A percentile compares a stretch with the other conserved stretches of the same genome.
Conservation (phyloP, 2,113 vertebrate genomes). For the Tyto alba region DNA sequence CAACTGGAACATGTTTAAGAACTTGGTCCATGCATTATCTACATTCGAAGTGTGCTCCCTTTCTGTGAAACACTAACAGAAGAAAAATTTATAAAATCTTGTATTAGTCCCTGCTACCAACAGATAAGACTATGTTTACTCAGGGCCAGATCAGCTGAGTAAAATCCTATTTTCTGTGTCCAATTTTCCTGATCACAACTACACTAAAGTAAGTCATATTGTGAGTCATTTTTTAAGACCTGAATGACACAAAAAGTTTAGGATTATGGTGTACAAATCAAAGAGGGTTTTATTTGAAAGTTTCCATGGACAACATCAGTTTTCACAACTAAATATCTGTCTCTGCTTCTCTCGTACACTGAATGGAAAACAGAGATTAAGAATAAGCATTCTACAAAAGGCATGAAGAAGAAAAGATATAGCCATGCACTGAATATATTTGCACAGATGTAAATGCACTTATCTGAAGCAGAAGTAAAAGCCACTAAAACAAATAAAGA, state of each 20-base stretch:
- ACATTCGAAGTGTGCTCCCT: not conserved
- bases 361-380: not conserved
- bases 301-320: not conserved
- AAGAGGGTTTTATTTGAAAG: not conserved
- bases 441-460: not conserved
- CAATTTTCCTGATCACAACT: not conserved
- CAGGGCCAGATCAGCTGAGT: not conserved
- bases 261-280: not conserved
- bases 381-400: not conserved
- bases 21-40: not conserved
- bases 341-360: not conserved
- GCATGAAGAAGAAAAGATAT: not conserved
- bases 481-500: not conserved
- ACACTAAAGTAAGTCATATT: not conserved
- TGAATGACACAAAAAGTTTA: not conserved
- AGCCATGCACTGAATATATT: not conserved
- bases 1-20: not conserved
- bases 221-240: not conserved
- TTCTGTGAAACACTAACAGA: not conserved
- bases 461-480: not conserved
- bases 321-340: not conserved
- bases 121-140: not conserved
- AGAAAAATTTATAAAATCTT: slow-evolving; percentile 17
- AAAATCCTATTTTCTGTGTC: not conserved
- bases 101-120: not conserved